phyloP scores from a whole-genome alignment of 2,888 invertebrate genomes.

The Coelinius sp. region DNA sequence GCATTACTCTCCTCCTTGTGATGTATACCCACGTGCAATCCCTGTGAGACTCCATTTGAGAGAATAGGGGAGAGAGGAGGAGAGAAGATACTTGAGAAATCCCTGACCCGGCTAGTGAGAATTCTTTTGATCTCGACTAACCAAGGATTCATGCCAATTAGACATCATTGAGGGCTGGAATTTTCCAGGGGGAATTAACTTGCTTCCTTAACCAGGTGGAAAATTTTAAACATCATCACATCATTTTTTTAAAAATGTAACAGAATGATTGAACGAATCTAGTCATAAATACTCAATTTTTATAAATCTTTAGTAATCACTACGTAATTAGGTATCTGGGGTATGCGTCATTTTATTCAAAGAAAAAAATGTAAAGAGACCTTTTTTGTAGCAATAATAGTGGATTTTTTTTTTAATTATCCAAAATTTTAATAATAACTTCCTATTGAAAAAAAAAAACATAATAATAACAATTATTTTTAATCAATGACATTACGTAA shows the following conservation, averaged over 20 bases:
- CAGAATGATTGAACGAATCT: no score
- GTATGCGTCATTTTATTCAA: no score
- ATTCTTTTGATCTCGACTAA: constrained; percentile 32
- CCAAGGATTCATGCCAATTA: constrained; percentile 25
- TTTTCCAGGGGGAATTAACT: constrained; percentile 2
- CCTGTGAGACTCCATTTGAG: constrained; percentile 11
- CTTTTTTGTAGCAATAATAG: no score
- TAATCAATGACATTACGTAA: no score
- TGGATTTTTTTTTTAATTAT: no score
- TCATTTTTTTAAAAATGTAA: not conserved
- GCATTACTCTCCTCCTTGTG: constrained; percentile 17
- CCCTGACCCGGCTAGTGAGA: constrained; percentile 31
- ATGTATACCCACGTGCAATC: constrained; percentile 19
- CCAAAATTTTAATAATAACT: no score
- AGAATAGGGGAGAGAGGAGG: not conserved
- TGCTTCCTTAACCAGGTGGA: constrained; percentile 1
- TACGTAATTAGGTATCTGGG: no score
- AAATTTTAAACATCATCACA: not conserved
- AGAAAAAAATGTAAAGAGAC: no score
- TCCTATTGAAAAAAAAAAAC: no score
- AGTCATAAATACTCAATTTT: no score
- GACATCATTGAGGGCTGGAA: constrained; percentile 5
- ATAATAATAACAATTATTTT: no score
- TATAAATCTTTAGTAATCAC: no score
- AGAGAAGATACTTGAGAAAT: constrained; percentile 13